Evolutionary conservation across 2,888 invertebrate species (phyloP).

Genomic region (Baccha elongata): DNA sequence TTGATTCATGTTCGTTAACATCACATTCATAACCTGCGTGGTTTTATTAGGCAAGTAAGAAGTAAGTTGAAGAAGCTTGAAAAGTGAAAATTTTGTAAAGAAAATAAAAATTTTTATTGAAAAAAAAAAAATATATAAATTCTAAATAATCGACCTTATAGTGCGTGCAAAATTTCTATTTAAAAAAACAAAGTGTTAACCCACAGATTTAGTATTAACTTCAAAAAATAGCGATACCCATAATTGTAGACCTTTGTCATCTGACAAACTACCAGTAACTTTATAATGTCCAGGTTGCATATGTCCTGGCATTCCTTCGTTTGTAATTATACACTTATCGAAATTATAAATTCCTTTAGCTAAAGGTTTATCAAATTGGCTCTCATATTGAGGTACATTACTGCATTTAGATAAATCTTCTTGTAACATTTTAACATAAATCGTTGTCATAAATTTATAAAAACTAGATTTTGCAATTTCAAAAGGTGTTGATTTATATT

Average conservation of each 20-base stretch:
- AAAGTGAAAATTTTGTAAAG: too few relatives aligned
- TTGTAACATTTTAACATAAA: constrained; percentile 35
- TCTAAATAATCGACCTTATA: too few relatives aligned
- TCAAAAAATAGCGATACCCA: constrained; percentile 16
- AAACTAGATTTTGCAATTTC: constrained; percentile 2
- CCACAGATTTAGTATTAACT: constrained; percentile 4
- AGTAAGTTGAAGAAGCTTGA: too few relatives aligned
- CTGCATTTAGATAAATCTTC: constrained; percentile 6
- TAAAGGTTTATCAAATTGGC: constrained; percentile 10
- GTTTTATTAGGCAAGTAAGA: too few relatives aligned
- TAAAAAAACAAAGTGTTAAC: too few relatives aligned
- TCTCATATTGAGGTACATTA: background rate
- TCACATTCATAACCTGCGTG: too few relatives aligned
- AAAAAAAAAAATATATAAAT: too few relatives aligned
- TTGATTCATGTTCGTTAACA: too few relatives aligned
- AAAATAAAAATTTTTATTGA: too few relatives aligned
- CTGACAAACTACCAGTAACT: background rate
- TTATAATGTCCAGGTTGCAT: constrained; percentile 40
- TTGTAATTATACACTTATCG: constrained; percentile 25
- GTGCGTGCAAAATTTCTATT: too few relatives aligned
- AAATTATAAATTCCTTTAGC: background rate
- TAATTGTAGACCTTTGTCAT: background rate
- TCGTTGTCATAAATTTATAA: constrained; percentile 31
- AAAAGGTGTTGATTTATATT: constrained; percentile 37
- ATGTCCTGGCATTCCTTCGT: constrained; percentile 33